Evolutionary conservation across 2,888 invertebrate genomes (phyloP), one percentile per base, ranked within the genome.

Genomic region (Brenthis daphne): DNA sequence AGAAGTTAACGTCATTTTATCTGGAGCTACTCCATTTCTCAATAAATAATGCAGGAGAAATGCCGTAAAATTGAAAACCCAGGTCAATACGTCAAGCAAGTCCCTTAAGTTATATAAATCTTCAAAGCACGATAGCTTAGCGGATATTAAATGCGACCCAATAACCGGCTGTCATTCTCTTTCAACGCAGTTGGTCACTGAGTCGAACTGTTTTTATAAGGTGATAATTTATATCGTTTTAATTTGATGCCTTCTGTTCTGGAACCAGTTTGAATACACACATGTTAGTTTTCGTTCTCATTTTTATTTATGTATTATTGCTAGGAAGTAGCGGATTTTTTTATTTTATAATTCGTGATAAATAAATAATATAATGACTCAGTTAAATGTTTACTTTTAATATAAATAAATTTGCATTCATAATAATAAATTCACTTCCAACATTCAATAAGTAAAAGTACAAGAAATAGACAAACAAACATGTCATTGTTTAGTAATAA

Each of bases 101-200:
- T 58, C n/a, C 6, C 11, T 8, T 14, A 60, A 60, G 60, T 50
- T 60, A 33, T 50, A 60, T 60, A 50, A 60, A 60, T 50, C 24
- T 33, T 50, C 61, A 61, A 61, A 55, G 50, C n/a, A 14, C 55
- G 67, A 67, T 67, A 67, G 55, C 67, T 67, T 48, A 67, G 54
- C 60, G 67, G 67, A 67, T 56, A 67, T 61, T 61, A 67, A 55
- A 29, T 61, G 67, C 24, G 58, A 29, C 58, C 58, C 67, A 61
- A 67, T 67, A 67, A 67, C 67, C 67, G 55, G 61, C 50, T 61
- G 66, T 60, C 66, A 66, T 60, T 57, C 66, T 66, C 51, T 24
- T 56, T 51, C 24, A 51, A 24, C 60, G 55, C 53, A 60, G 55
- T 67, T 66, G 60, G 58, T 66, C 58, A 55, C 50, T 50, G 48